A percentile compares a stretch with the other conserved stretches of the same genome.
Evolutionary conservation across 2,888 invertebrate genomes (phyloP).

Genomic region (Watsonalla cultraria): DNA sequence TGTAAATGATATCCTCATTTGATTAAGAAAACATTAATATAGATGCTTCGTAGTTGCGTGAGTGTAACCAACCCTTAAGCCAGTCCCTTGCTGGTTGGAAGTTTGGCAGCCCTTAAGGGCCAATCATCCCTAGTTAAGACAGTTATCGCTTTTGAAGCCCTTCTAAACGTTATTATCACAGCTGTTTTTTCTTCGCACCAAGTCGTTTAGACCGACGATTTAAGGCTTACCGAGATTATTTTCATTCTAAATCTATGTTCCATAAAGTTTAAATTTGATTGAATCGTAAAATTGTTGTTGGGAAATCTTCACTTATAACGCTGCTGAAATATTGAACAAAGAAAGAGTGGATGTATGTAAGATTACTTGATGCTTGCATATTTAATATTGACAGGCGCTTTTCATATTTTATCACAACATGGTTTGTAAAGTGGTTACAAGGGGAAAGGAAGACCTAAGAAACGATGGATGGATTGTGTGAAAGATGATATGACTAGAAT

Average conservation of each 20-base stretch:
- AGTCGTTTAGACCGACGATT: conserved; percentile 12
- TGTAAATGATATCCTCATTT: too few species aligned
- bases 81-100: conserved; percentile 20
- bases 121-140: conserved; percentile 33
- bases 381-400: too few species aligned
- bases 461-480: too few species aligned
- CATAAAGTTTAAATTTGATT: not conserved
- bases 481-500: too few species aligned
- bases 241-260: not conserved
- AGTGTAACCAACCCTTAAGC: conserved; percentile 19
- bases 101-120: conserved; percentile 24
- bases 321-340: too few species aligned
- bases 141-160: conserved; percentile 29
- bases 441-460: too few species aligned
- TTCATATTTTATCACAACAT: too few species aligned
- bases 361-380: too few species aligned
- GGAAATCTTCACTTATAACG: too few species aligned
- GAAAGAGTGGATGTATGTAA: too few species aligned
- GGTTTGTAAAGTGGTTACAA: too few species aligned
- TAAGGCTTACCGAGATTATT: not conserved
- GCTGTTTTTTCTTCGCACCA: conserved; percentile 23
- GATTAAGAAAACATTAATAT: too few species aligned
- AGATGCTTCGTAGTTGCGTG: not conserved
- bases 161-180: conserved; percentile 28
- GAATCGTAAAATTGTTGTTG: not conserved